phyloP scores from a whole-genome alignment of 2,888 invertebrate genomes.

The Thumatha senex region DNA sequence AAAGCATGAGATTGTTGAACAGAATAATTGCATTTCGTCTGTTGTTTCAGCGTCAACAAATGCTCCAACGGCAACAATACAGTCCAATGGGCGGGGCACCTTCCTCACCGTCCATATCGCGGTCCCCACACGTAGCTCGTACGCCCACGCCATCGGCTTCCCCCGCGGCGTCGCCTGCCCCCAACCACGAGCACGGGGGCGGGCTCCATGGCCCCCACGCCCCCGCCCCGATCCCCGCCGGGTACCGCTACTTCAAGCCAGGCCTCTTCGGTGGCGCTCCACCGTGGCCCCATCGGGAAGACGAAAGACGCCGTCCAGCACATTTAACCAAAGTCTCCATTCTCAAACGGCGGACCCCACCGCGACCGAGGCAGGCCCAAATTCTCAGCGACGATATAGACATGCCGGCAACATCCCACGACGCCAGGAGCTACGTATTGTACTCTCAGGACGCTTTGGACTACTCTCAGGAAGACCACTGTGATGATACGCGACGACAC shows the following conservation, averaged over 20 bases:
- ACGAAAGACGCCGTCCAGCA: constrained; percentile 59
- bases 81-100: constrained; percentile 82
- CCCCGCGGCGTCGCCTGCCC: constrained; percentile 71
- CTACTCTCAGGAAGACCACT: constrained; percentile 59
- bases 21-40: too few species aligned
- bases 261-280: constrained; percentile 87
- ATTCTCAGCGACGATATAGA: constrained; percentile 47
- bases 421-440: constrained; percentile 85
- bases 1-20: too few species aligned
- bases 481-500: constrained; percentile 67
- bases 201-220: constrained; percentile 63
- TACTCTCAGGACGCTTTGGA: constrained; percentile 84
- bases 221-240: constrained; percentile 81
- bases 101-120: constrained; percentile 80
- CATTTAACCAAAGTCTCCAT: constrained; percentile 83
- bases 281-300: constrained; percentile 82
- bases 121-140: constrained; percentile 83
- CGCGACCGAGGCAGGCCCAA: constrained; percentile 68
- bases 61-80: constrained; percentile 77
- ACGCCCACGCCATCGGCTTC: constrained; percentile 71
- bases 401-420: constrained; percentile 60
- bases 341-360: constrained; percentile 84
- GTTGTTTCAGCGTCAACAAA: constrained; percentile 69
- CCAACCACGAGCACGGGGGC: constrained; percentile 41
- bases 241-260: constrained; percentile 84